Conservation (phyloP, 2,113 vertebrate species). For the Chamaea fasciata region DNA sequence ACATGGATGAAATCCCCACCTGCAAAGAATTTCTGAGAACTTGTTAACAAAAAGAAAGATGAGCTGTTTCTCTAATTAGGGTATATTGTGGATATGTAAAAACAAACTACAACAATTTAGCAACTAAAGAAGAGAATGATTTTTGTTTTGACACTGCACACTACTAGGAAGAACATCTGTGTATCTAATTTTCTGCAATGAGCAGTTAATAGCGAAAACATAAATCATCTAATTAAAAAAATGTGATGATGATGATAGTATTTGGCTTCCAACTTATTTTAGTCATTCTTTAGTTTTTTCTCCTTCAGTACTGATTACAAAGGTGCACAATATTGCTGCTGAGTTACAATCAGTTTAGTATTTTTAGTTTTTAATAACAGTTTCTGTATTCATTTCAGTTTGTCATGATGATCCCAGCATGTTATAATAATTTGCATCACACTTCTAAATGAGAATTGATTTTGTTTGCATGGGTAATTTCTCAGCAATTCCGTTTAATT, state of each 20-base stretch:
- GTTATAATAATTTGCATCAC: neutral
- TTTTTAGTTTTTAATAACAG: slow-evolving; percentile 13
- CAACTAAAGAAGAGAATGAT: neutral
- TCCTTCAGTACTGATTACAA: neutral
- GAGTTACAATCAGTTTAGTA: neutral
- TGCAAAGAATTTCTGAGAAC: neutral
- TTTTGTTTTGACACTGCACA: neutral
- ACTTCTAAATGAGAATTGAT: slow-evolving; percentile 2
- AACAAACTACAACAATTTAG: neutral
- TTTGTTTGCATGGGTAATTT: slow-evolving; percentile 22
- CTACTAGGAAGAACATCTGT: neutral
- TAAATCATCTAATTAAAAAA: neutral
- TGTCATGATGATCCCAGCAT: neutral
- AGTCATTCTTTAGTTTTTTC: neutral
- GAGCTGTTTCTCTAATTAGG: neutral
- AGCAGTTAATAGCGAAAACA: neutral
- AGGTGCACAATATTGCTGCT: neutral
- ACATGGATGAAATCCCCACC: neutral
- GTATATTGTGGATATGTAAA: neutral
- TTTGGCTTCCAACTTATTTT: neutral
- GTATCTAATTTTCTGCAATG: neutral
- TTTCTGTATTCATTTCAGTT: neutral
- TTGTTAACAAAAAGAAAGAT: neutral
- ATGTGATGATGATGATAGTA: neutral
- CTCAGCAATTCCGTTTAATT: neutral